Evolutionary conservation across 2,888 invertebrate species (phyloP).

Genomic region (Pharmacophagus antenor): DNA sequence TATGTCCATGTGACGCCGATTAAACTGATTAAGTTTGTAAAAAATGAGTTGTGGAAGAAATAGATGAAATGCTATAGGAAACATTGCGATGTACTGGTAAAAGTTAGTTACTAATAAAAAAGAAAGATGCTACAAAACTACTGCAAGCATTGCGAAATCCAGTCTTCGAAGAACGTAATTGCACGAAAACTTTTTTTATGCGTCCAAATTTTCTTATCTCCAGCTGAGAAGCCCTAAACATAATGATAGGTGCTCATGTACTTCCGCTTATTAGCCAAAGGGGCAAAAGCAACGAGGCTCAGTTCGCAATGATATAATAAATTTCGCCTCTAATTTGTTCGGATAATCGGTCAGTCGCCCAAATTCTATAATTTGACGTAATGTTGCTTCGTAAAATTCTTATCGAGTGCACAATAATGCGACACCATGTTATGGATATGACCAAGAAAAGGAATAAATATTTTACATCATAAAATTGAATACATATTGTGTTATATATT

Average conservation of each 20-base stretch:
- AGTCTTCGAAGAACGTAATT: neutral
- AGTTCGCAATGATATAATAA: constrained; percentile 40
- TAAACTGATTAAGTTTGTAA: too few relatives aligned
- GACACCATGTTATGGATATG: constrained; percentile 27
- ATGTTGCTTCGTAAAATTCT: constrained; percentile 52
- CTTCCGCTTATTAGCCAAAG: constrained; percentile 28
- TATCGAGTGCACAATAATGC: constrained; percentile 36
- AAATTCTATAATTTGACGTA: constrained; percentile 59
- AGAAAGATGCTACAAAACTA: neutral
- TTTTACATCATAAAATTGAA: too few relatives aligned
- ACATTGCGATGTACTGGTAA: too few relatives aligned
- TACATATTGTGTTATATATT: too few relatives aligned
- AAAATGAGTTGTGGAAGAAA: too few relatives aligned
- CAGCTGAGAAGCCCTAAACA: constrained; percentile 20
- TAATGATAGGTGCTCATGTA: constrained; percentile 24
- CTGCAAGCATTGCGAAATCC: too few relatives aligned
- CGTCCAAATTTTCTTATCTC: constrained; percentile 25
- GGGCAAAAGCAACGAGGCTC: constrained; percentile 27
- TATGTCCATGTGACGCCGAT: too few relatives aligned
- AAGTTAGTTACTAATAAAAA: neutral
- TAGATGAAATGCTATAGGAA: too few relatives aligned
- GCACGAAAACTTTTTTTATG: neutral
- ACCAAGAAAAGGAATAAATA: neutral
- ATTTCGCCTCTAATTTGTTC: constrained; percentile 49
- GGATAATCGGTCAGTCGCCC: constrained; percentile 45